Evolutionary conservation across 2,113 vertebrate species (phyloP).

Genomic region (Thalassoma bifasciatum): DNA sequence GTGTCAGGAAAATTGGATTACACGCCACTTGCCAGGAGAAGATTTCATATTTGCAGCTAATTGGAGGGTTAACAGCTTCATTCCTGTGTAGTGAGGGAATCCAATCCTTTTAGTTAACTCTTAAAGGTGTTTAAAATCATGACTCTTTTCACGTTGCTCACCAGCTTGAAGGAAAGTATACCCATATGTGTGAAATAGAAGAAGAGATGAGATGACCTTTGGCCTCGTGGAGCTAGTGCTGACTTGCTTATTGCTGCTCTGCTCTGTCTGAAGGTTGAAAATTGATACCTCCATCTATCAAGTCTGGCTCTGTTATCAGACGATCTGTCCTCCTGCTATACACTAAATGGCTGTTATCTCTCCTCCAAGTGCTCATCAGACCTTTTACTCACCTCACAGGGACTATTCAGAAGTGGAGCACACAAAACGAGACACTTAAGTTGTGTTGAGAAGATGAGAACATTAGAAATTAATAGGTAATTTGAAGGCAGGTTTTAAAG

Average conservation of each 20-base stretch:
- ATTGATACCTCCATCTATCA: constrained; percentile 73
- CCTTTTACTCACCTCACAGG: constrained; percentile 51
- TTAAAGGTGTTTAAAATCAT: constrained; percentile 2
- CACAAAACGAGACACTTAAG: constrained; percentile 1
- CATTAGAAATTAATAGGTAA: constrained; percentile 3
- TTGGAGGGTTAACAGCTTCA: constrained; percentile 40
- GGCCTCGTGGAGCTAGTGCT: constrained; percentile 60
- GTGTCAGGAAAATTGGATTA: constrained; percentile 68
- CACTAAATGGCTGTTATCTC: constrained; percentile 73
- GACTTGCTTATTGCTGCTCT: constrained; percentile 70
- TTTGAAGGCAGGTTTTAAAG: background rate
- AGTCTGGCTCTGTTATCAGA: constrained; percentile 68
- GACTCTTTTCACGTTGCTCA: constrained; percentile 8
- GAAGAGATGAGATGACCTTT: constrained; percentile 53
- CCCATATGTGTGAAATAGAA: constrained; percentile 29
- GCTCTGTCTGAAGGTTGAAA: constrained; percentile 68
- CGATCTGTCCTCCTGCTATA: constrained; percentile 67
- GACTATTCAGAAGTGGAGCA: constrained; percentile 31
- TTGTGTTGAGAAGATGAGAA: constrained; percentile 23
- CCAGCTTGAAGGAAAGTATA: background rate
- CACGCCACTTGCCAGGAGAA: constrained; percentile 43
- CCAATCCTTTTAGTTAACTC: constrained; percentile 7
- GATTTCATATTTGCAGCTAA: constrained; percentile 57
- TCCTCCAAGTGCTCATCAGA: constrained; percentile 55
- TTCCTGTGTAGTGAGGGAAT: constrained; percentile 9